Conservation (phyloP, 1,140 invertebrate genomes). For the Argopecten irradians region DNA sequence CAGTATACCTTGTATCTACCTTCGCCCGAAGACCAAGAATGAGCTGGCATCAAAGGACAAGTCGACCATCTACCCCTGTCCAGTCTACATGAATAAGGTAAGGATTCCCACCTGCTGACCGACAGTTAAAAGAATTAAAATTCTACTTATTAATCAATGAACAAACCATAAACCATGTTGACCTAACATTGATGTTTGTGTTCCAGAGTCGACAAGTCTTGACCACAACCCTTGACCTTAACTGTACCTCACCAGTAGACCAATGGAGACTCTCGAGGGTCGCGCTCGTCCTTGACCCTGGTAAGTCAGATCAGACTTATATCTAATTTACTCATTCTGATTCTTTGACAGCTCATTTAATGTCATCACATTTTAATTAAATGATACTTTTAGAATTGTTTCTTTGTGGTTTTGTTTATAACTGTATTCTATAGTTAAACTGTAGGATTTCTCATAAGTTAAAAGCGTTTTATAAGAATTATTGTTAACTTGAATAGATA, state of each 20-base stretch:
- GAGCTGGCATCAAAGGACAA: slow-evolving; percentile 50
- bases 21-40: slow-evolving; percentile 46
- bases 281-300: slow-evolving; percentile 72
- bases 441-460: neutral
- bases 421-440: neutral
- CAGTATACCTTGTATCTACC: slow-evolving; percentile 55
- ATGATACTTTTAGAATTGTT: neutral
- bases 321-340: neutral
- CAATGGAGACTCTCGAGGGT: slow-evolving; percentile 65
- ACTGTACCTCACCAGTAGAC: slow-evolving; percentile 59
- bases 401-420: neutral
- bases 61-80: slow-evolving; percentile 61
- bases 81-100: slow-evolving; percentile 74
- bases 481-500: no score
- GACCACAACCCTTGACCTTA: slow-evolving; percentile 59
- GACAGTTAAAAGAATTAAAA: neutral
- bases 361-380: no score
- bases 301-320: slow-evolving; percentile 47
- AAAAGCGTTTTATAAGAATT: neutral
- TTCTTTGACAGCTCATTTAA: neutral
- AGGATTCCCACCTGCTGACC: neutral
- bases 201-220: slow-evolving; percentile 68
- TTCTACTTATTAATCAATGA: neutral
- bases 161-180: neutral
- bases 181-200: neutral